phyloP scores from a whole-genome alignment of 2,888 invertebrate species.

The Ferdinandea cuprea region DNA sequence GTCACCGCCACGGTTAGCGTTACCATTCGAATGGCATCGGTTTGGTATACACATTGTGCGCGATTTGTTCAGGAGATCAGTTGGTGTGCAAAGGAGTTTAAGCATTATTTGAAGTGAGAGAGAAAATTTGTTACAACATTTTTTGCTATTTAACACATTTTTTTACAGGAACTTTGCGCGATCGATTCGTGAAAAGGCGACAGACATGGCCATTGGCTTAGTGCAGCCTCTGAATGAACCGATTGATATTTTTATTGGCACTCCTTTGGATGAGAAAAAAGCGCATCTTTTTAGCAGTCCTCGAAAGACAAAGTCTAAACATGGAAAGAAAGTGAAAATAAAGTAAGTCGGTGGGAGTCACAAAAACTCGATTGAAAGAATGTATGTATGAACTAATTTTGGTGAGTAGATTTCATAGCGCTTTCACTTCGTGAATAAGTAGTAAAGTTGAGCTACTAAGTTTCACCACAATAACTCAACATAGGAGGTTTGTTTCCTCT shows the following conservation, averaged over 20 bases:
- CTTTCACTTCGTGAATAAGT: too few relatives aligned
- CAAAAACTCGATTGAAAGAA: not conserved
- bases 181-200: slow-evolving; percentile 94
- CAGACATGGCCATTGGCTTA: slow-evolving; percentile 96
- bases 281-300: slow-evolving; percentile 61
- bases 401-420: too few relatives aligned
- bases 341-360: slow-evolving; percentile 41
- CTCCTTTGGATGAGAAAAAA: slow-evolving; percentile 54
- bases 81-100: slow-evolving; percentile 95
- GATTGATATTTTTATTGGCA: slow-evolving; percentile 58
- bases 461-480: too few relatives aligned
- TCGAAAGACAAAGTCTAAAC: slow-evolving; percentile 59
- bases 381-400: not conserved
- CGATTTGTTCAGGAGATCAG: slow-evolving; percentile 92
- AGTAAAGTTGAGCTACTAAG: too few relatives aligned
- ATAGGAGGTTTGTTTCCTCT: too few relatives aligned
- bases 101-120: slow-evolving; percentile 87
- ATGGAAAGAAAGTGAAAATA: slow-evolving; percentile 66
- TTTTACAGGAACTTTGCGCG: slow-evolving; percentile 89
- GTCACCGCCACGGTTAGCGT: slow-evolving; percentile 79
- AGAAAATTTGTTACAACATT: too few relatives aligned
- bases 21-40: slow-evolving; percentile 90
- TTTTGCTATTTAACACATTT: too few relatives aligned
- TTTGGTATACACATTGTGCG: slow-evolving; percentile 97
- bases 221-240: slow-evolving; percentile 87